Evolutionary conservation across 2,888 invertebrate species (phyloP), one percentile per base, ranked within the genome.

Genomic region (Oxytorus armatus): DNA sequence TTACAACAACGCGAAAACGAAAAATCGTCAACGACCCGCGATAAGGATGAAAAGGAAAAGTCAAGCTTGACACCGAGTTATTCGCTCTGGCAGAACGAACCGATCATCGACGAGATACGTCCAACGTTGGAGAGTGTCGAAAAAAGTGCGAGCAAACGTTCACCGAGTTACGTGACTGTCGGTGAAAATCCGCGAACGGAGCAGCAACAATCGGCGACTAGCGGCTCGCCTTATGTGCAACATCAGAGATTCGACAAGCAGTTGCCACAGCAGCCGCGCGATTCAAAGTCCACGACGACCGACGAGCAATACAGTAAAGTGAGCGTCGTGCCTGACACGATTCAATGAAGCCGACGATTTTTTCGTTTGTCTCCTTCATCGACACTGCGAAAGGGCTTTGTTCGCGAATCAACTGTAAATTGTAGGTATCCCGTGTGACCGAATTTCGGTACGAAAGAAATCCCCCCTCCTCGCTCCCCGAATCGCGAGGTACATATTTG

Each of bases 221-320:
- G 51, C 33, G 74, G 79, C 10, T 82, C 84, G 66, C 80, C 85
- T 1, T 88, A 87, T 63, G 82, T 85, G 18, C 88, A 86, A 29
- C 88, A 85, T 73, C 85, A 86, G n/a, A 85, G 83, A 68, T 84
- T 87, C 36, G 86, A 86, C 0, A 88, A 88, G 73, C 83, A 83
- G 68, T 55, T 84, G 72, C 70, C 82, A 3, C 72, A 72, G 36
- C 10, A 63, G 5, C 76, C 63, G 18, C 61, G 49, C 18, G 23
- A n/a, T 8, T 14, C 61, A 2, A 11, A 72, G 16, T 51, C 66
- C 21, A 57, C 76, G 44, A 63, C 72, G 63, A 82, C 85, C 18
- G 90, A 91, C 33, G 89, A 89, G 79, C 89, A 89, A 57, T 91
- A 91, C 80, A 90, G 90, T 81, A 90, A 92, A 84, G 89, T 91